These are phyloP conservation scores for Molorchus minor DNA, from an alignment of 2,888 invertebrate genomes.

Conservation along the genomic window DNA sequence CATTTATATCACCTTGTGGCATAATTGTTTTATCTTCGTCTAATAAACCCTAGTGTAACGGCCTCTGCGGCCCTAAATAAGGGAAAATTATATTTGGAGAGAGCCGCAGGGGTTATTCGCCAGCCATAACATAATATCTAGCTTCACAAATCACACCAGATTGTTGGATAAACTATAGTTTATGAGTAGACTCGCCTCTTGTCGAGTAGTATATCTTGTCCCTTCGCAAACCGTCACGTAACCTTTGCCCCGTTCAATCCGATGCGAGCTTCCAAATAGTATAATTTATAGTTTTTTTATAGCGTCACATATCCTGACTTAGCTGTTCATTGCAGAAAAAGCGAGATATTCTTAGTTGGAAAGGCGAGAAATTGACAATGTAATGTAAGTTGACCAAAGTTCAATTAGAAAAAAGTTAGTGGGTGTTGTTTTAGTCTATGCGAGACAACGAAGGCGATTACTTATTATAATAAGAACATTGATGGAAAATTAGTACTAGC, in stretches of 20 bases:
- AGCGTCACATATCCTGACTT: conserved; percentile 13
- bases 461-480: too few species aligned
- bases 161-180: conserved; percentile 25
- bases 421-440: too few species aligned
- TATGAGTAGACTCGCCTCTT: conserved; percentile 19
- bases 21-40: neutral
- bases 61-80: neutral
- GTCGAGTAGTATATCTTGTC: conserved; percentile 22
- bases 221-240: conserved; percentile 18
- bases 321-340: too few species aligned
- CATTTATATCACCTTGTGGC: neutral
- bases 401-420: too few species aligned
- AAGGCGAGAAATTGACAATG: too few species aligned
- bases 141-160: conserved; percentile 23
- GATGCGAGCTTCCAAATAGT: conserved; percentile 18
- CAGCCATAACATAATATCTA: conserved; percentile 17
- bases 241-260: conserved; percentile 22
- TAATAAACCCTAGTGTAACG: neutral
- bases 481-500: too few species aligned
- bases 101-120: conserved; percentile 1
- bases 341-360: too few species aligned
- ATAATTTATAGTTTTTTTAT: conserved; percentile 25
- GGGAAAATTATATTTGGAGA: conserved; percentile 8
- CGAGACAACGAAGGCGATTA: too few species aligned
- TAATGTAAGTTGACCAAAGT: too few species aligned